Conservation (phyloP, 1,140 invertebrate genomes). For the Planococcus citri region DNA sequence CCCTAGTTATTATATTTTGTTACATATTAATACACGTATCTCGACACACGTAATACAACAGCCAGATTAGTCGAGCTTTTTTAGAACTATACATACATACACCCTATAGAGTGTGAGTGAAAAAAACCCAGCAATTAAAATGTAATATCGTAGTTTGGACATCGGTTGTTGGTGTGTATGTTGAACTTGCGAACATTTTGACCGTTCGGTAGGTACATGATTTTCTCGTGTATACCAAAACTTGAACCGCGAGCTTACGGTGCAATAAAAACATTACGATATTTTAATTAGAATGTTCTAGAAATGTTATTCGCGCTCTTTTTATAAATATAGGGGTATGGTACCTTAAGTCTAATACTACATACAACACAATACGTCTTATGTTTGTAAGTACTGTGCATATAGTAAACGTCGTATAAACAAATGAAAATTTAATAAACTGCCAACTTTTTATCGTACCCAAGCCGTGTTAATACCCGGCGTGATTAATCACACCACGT, state of each 20-base stretch:
- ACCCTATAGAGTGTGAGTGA: too few species aligned
- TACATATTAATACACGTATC: too few species aligned
- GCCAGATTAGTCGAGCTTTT: not conserved
- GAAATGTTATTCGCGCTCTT: not conserved
- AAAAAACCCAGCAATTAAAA: not conserved
- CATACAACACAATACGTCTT: too few species aligned
- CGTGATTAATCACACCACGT: constrained; percentile 2
- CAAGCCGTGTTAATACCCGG: not conserved
- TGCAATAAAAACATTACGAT: not conserved
- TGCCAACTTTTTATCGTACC: not conserved
- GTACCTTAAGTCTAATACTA: too few species aligned
- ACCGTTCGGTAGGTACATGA: not conserved
- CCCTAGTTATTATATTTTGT: not conserved
- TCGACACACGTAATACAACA: too few species aligned
- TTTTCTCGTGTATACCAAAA: not conserved
- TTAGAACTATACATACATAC: too few species aligned
- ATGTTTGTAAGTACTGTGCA: too few species aligned
- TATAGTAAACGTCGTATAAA: not conserved
- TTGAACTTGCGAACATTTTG: not conserved
- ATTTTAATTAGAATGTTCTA: not conserved
- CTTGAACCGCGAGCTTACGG: not conserved
- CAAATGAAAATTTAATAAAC: not conserved
- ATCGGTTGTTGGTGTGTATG: too few species aligned
- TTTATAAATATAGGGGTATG: too few species aligned
- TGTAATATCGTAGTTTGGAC: too few species aligned